A percentile compares a stretch with the other conserved stretches of the same genome.
phyloP scores from a whole-genome alignment of 2,797 vertebrate species.

The Phalanger gymnotis region DNA sequence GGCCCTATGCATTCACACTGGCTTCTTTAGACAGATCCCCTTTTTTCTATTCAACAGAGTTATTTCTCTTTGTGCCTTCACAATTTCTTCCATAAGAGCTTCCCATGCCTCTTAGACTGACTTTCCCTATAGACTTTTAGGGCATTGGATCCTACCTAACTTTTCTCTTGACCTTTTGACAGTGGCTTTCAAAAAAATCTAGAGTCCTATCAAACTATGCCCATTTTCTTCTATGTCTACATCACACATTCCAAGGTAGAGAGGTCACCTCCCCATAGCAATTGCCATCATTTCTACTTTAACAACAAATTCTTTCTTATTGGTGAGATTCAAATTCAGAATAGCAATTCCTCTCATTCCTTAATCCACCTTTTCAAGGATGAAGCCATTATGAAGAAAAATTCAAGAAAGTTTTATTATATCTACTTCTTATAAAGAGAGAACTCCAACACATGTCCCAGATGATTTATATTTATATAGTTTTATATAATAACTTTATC shows the following conservation, averaged over 20 bases:
- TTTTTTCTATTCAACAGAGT: neutral
- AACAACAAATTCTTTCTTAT: neutral
- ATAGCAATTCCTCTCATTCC: neutral
- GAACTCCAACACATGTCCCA: neutral
- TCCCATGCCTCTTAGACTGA: neutral
- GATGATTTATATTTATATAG: neutral
- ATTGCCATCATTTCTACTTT: neutral
- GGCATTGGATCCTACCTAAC: neutral
- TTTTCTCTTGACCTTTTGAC: neutral
- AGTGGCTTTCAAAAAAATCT: neutral
- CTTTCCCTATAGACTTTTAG: neutral
- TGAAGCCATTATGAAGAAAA: neutral
- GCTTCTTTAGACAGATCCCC: neutral
- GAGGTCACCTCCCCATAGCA: neutral
- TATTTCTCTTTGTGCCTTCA: neutral
- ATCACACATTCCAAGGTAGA: neutral
- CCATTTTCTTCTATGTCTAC: neutral
- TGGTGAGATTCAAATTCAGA: neutral
- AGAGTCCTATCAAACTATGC: neutral
- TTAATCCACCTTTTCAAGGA: neutral
- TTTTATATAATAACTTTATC: neutral
- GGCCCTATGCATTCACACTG: neutral
- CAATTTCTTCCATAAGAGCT: neutral
- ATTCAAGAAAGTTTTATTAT: neutral
- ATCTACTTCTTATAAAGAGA: neutral